Percentiles rank a stretch among this genome's conserved stretches.
These are phyloP conservation scores for Bombus superbus DNA, from an alignment of 1,140 invertebrate species.

Conservation along the genomic window DNA sequence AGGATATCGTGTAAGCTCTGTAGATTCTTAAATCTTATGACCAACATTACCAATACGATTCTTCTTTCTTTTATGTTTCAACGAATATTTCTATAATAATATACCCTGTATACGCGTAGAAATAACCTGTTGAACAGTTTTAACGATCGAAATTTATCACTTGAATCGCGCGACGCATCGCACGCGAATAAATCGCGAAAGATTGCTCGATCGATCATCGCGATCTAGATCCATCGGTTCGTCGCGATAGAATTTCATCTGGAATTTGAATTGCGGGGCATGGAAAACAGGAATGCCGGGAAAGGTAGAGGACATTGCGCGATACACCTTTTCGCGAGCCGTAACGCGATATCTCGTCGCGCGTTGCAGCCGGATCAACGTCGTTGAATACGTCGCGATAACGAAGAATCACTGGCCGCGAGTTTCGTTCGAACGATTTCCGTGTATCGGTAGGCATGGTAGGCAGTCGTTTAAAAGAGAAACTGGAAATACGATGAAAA, in stretches of 20 bases:
- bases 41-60: too few relatives aligned
- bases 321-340: neutral
- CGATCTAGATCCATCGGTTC: neutral
- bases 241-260: conserved; percentile 20
- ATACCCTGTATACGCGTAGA: too few relatives aligned
- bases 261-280: conserved; percentile 12
- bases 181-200: conserved; percentile 22
- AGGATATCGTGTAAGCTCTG: too few relatives aligned
- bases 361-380: neutral
- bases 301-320: neutral
- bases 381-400: conserved; percentile 1
- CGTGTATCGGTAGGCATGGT: neutral
- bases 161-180: neutral
- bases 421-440: neutral
- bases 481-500: neutral
- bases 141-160: neutral
- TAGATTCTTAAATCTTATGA: too few relatives aligned
- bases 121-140: too few relatives aligned
- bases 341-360: neutral
- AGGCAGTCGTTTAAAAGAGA: too few relatives aligned
- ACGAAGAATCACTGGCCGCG: conserved; percentile 3
- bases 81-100: too few relatives aligned
- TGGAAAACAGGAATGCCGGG: conserved; percentile 3
- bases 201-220: neutral
- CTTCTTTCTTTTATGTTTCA: too few relatives aligned